A percentile compares a stretch with the other conserved stretches of the same genome.
Evolutionary conservation across 1,140 invertebrate species (phyloP).

Genomic region (Daktulosphaira vitifoliae): DNA sequence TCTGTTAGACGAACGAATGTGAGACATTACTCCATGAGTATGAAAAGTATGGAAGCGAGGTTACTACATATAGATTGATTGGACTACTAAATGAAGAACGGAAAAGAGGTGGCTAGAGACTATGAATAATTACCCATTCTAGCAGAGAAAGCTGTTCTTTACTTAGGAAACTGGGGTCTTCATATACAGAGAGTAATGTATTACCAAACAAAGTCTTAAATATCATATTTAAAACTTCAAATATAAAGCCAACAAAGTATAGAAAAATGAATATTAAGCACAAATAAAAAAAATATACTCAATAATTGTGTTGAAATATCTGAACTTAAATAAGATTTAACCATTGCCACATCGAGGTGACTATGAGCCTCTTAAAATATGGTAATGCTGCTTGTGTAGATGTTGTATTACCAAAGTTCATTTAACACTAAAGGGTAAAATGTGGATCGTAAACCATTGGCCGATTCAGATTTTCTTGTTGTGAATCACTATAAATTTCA

Average conservation of each 20-base stretch:
- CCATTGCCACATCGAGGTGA: background rate
- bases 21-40: background rate
- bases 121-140: background rate
- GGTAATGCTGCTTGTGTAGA: background rate
- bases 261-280: background rate
- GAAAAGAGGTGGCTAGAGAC: background rate
- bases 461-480: too few relatives aligned
- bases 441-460: too few relatives aligned
- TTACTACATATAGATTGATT: background rate
- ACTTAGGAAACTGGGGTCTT: background rate
- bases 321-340: background rate
- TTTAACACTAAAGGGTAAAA: background rate
- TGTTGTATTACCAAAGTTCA: background rate
- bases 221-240: too few relatives aligned
- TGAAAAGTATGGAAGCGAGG: background rate
- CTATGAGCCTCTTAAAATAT: background rate
- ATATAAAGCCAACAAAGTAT: background rate
- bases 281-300: background rate
- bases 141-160: background rate
- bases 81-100: background rate
- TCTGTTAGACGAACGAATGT: background rate
- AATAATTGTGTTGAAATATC: background rate
- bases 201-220: background rate
- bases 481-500: too few relatives aligned
- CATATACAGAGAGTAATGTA: background rate